Percentiles rank a stretch among this genome's conserved stretches.
These are phyloP conservation scores for Neodiprion virginianus DNA, from an alignment of 1,140 invertebrate species.

Conservation along the genomic window DNA sequence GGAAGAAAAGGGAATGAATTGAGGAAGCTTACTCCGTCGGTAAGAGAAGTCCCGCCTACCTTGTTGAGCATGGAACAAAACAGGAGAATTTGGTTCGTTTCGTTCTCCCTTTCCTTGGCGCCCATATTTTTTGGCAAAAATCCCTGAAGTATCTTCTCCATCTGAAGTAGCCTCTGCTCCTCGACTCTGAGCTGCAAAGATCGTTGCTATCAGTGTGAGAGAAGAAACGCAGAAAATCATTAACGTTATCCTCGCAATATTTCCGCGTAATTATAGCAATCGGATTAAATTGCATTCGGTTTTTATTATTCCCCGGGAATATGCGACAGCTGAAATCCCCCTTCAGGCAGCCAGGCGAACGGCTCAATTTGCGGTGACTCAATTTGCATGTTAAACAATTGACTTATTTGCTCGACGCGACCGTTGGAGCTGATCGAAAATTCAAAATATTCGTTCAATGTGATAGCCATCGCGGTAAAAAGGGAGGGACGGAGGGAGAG, in stretches of 20 bases:
- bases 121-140: constrained; percentile 58
- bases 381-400: constrained; percentile 4
- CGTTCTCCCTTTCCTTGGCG: constrained; percentile 46
- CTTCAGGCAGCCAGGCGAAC: no score
- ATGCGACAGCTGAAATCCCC: no score
- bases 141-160: constrained; percentile 54
- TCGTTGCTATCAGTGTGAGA: no score
- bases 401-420: neutral
- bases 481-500: no score
- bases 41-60: constrained; percentile 35
- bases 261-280: no score
- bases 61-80: constrained; percentile 59
- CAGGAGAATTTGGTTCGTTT: constrained; percentile 55
- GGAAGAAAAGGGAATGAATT: neutral
- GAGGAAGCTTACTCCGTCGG: neutral
- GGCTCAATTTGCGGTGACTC: no score
- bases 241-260: no score
- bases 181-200: constrained; percentile 48
- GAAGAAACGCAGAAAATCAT: no score
- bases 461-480: no score
- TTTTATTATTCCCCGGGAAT: no score
- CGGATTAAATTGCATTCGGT: no score
- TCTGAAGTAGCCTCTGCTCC: constrained; percentile 49
- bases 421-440: neutral
- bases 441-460: no score